Base-by-base conservation (phyloP, 2,113 vertebrate genomes). In the Anser cygnoides region DNA sequence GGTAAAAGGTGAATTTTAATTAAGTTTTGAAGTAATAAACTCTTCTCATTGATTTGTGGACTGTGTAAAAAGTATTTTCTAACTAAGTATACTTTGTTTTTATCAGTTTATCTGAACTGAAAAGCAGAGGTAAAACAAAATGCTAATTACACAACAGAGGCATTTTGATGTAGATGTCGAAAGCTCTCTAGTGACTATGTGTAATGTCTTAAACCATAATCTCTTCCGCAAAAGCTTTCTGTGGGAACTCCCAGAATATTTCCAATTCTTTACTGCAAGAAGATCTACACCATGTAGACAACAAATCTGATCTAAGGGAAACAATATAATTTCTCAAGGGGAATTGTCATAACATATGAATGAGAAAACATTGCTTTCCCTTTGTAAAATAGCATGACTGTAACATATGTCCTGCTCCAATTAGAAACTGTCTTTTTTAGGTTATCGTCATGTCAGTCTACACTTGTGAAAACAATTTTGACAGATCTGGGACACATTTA, bases 401-500 rank as follows among this genome's bases (percentile, higher is more conserved):
- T 77, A 95, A 90, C 84, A 67, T 81, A 93, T 80, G 72, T 93
- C 80, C 57, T 50, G 10, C 71, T 96, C 80, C 94, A 96, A 97
- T 97, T 97, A 97, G 80, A 93, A 68, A 37, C 13, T 90, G 61
- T 90, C 82, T 95, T 95, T 96, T 91, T 94, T 71, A 95, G 52
- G 85, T 95, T 96, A 96, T 94, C 88, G 74, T 82, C 61, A 74
- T 95, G 82, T 87, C 89, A 93, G n/a, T 58, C 52, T 90, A 78
- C 78, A 49, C 84, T 97, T 93, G 83, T 87, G 92, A 95, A 97
- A 78, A 84, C 61, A 87, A 55, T 79, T 96, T 90, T 97, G 95
- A 95, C 94, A 95, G 76, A 97, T 97, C 87, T 97, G 68, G 94
- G 94, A 43, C 80, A 96, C 85, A 96, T 71, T 92, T 92, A 88